These are phyloP conservation scores for Mesembrinibis cayennensis DNA, from an alignment of 2,113 vertebrate species.

Conservation along the genomic window DNA sequence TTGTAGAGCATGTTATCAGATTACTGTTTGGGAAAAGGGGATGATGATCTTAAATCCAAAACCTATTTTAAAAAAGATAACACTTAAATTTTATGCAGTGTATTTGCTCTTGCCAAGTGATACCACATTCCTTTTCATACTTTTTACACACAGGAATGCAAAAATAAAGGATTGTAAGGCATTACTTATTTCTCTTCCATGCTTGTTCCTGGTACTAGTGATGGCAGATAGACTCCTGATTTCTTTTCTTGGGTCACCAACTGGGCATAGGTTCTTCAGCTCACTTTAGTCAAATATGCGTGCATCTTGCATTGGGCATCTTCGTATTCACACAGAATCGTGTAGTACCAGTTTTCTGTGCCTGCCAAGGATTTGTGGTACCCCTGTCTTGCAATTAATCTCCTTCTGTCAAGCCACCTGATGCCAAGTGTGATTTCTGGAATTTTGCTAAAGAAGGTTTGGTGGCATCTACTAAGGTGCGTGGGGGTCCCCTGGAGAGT, in stretches of 20 bases:
- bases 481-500: background rate
- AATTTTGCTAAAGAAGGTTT: background rate
- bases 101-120: background rate
- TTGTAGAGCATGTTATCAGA: background rate
- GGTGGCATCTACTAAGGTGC: background rate
- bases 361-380: background rate
- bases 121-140: background rate
- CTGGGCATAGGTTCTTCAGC: background rate
- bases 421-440: background rate
- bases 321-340: fast-evolving
- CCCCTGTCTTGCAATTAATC: background rate
- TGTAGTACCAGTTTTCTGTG: background rate
- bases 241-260: background rate
- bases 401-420: background rate
- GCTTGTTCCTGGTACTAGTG: background rate
- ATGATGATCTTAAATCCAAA: background rate
- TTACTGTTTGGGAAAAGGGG: background rate
- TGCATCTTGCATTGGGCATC: background rate
- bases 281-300: background rate
- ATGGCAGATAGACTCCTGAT: background rate
- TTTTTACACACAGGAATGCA: background rate
- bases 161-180: background rate
- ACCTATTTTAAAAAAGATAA: background rate
- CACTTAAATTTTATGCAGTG: background rate
- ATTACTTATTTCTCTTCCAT: background rate